Conservation (phyloP, 2,888 invertebrate species). For the Aphodius granarius region DNA sequence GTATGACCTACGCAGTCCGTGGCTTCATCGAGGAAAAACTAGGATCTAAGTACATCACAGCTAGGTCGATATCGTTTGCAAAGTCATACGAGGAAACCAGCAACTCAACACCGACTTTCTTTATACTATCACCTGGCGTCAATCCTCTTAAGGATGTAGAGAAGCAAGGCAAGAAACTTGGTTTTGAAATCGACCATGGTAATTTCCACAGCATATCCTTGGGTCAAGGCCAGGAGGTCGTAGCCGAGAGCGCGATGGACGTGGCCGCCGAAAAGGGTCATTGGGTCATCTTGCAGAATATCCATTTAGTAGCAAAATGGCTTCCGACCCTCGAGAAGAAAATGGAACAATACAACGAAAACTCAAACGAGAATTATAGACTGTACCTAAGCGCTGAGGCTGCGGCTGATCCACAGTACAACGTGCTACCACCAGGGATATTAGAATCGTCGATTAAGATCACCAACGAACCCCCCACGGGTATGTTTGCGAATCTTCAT, state of each 20-base stretch:
- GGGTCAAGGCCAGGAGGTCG: conserved; percentile 92
- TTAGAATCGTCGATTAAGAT: conserved; percentile 93
- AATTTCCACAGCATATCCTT: conserved; percentile 93
- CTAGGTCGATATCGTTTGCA: conserved; percentile 76
- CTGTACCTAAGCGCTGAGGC: conserved; percentile 90
- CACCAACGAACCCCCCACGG: conserved; percentile 94
- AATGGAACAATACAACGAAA: conserved; percentile 78
- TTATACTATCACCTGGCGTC: conserved; percentile 92
- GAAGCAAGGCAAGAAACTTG: conserved; percentile 76
- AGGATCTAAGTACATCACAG: conserved; percentile 79
- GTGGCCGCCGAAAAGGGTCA: conserved; percentile 75
- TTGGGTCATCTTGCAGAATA: conserved; percentile 93
- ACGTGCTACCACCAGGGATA: conserved; percentile 81
- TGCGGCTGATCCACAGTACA: conserved; percentile 65
- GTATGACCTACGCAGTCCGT: conserved; percentile 92
- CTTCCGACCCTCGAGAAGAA: conserved; percentile 86
- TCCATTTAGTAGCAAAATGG: conserved; percentile 91
- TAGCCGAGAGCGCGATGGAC: conserved; percentile 87
- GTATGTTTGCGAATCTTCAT: conserved; percentile 92
- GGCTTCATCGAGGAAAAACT: conserved; percentile 88
- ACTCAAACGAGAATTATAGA: conserved; percentile 66
- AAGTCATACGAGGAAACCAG: conserved; percentile 87
- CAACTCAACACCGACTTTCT: conserved; percentile 85
- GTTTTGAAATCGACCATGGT: conserved; percentile 74
- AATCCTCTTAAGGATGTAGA: conserved; percentile 94